phyloP scores from a whole-genome alignment of 2,888 invertebrate genomes.

The Panopea generosa region DNA sequence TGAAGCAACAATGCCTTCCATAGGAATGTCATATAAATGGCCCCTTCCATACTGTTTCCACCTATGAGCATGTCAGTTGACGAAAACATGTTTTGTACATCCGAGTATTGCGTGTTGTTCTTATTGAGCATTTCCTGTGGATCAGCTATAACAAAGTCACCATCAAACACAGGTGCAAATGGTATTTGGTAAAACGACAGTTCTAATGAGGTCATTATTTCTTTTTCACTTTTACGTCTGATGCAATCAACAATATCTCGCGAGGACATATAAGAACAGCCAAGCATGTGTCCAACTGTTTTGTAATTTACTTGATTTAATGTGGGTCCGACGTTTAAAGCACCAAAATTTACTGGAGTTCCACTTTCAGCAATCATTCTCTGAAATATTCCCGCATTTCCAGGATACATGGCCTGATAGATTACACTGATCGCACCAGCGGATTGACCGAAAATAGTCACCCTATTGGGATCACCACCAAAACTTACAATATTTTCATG shows the following conservation, averaged over 20 bases:
- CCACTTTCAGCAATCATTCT: slow-evolving; percentile 49
- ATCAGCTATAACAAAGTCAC: slow-evolving; percentile 27
- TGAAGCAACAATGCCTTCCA: slow-evolving; percentile 33
- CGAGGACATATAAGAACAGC: slow-evolving; percentile 17
- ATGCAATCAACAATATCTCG: slow-evolving; percentile 25
- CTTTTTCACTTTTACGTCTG: slow-evolving; percentile 3
- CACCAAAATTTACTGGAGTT: slow-evolving; percentile 25
- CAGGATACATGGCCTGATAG: slow-evolving; percentile 64
- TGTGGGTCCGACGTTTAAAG: not conserved
- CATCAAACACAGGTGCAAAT: slow-evolving; percentile 32
- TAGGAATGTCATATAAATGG: slow-evolving; percentile 23
- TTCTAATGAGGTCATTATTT: slow-evolving; percentile 20
- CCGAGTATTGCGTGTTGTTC: slow-evolving; percentile 3
- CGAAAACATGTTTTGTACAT: slow-evolving; percentile 15
- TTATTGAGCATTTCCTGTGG: slow-evolving; percentile 22
- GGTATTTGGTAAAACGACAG: slow-evolving; percentile 29
- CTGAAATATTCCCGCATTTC: slow-evolving; percentile 69
- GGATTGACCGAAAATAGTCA: slow-evolving; percentile 75
- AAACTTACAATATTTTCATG: slow-evolving; percentile 69
- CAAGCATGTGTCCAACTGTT: slow-evolving; percentile 22
- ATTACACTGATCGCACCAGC: slow-evolving; percentile 70
- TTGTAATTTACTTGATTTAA: not conserved
- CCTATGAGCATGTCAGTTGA: slow-evolving; percentile 27
- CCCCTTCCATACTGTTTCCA: slow-evolving; percentile 40
- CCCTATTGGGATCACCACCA: slow-evolving; percentile 62